These are phyloP conservation scores for Tetragonula clypearis DNA, from an alignment of 1,140 invertebrate species.

Conservation along the genomic window DNA sequence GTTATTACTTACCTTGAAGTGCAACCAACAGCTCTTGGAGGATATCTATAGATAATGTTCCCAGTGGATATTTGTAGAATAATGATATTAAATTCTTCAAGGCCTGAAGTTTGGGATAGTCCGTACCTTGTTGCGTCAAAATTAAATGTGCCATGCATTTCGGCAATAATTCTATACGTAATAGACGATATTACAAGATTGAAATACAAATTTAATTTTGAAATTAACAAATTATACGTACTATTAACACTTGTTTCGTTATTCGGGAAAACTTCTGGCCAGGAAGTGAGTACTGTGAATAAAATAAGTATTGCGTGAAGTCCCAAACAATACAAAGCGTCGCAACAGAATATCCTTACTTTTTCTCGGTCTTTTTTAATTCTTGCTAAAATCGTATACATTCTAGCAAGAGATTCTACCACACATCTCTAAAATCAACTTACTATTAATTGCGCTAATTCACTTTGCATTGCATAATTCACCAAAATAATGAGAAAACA, in stretches of 20 bases:
- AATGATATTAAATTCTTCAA: conserved; percentile 64
- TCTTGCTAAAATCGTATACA: conserved; percentile 70
- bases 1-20: conserved; percentile 64
- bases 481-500: background rate
- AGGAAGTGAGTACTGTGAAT: conserved; percentile 68
- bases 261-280: conserved; percentile 77
- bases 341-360: conserved; percentile 75
- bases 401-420: conserved; percentile 64
- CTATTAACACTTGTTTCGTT: conserved; percentile 59
- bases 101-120: conserved; percentile 49
- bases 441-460: background rate
- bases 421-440: conserved; percentile 56
- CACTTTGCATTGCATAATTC: background rate
- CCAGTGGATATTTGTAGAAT: conserved; percentile 69
- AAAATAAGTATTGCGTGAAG: conserved; percentile 67
- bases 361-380: conserved; percentile 77
- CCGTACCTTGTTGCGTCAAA: conserved; percentile 9
- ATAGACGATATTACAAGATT: background rate
- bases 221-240: conserved; percentile 42
- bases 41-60: conserved; percentile 42
- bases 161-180: conserved; percentile 70
- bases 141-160: conserved; percentile 71
- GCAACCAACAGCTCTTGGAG: conserved; percentile 59
- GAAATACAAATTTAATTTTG: background rate
- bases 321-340: conserved; percentile 75